phyloP scores from a whole-genome alignment of 2,797 vertebrate species.

The Sebastiscus albofasciatus region DNA sequence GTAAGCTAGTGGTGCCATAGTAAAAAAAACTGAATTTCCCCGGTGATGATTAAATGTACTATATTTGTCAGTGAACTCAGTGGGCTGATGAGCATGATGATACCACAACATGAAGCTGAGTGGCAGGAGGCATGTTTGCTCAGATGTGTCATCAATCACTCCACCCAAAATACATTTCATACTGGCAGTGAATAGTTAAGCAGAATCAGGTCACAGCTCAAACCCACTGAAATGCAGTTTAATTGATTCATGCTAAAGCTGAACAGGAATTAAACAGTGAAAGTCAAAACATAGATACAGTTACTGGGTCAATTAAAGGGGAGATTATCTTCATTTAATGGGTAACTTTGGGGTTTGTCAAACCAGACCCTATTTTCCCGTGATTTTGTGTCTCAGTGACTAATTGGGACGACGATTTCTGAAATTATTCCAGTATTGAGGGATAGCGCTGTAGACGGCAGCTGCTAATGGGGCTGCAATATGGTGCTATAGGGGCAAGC shows the following conservation, averaged over 20 bases:
- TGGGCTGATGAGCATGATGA: slow-evolving; percentile 37
- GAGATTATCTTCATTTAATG: slow-evolving; percentile 19
- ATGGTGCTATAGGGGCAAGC: not conserved
- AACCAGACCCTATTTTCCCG: no score
- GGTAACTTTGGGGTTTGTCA: no score
- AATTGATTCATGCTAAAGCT: slow-evolving; percentile 34
- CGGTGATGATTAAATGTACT: slow-evolving; percentile 9
- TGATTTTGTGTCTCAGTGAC: no score
- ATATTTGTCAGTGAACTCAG: slow-evolving; percentile 33
- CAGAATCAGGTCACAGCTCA: slow-evolving; percentile 58
- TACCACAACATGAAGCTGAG: slow-evolving; percentile 27
- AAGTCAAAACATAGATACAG: slow-evolving; percentile 14
- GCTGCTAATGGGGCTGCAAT: not conserved
- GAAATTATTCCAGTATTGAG: no score
- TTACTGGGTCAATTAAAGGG: slow-evolving; percentile 8
- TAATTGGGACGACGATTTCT: no score
- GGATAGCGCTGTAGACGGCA: no score
- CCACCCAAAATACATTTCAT: slow-evolving; percentile 35
- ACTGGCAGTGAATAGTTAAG: slow-evolving; percentile 31
- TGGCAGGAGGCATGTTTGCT: slow-evolving; percentile 50
- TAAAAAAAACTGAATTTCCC: not conserved
- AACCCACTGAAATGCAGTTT: slow-evolving; percentile 28
- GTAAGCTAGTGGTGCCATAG: not conserved
- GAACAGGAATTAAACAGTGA: slow-evolving; percentile 15
- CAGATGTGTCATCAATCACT: slow-evolving; percentile 62